Base-by-base conservation (phyloP, 1,140 invertebrate species). In the Pseudomyrmex flavicornis region DNA sequence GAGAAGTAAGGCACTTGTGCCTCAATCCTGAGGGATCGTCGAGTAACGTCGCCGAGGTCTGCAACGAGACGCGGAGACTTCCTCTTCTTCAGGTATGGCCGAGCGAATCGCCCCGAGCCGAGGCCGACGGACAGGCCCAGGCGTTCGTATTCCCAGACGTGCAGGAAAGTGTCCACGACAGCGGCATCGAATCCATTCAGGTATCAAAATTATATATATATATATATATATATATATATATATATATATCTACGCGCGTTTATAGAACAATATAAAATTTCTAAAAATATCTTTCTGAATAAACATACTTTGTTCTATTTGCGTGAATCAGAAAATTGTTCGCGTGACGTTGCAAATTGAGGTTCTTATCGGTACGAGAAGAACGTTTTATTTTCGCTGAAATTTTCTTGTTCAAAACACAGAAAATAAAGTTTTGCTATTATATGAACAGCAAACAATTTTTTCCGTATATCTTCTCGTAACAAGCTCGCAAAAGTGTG, bases 171-270 rank as follows among this genome's bases (percentile, higher is more conserved):
- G 90, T 93, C 84, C 92, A 92, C 83, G 91, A 94, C 85, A 92
- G 93, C 82, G 96, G 96, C 62, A 97, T 97, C 88, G 96, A 97
- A 69, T 97, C 96, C n/a, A 95, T 96, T 68, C 96, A 96, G 95
- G 95, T 96, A 91, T 13, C 10, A 12, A 5, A 35, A 7, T 35
- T 7, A 35, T 7, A 35, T 35, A 17, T 17, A 17, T 17, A 17
- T 17, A 17, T 17, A 17, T 17, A 17, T 17, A 17, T 0, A 26
- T 26, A 3, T 35, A 17, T 17, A 17, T 17, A 17, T 17, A 17
- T 17, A 17, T 17, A 17, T 0, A 26, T 26, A 3, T 35, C 35
- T 26, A 7, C 7, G 5, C 35, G 35, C 35, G 35, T 35, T 7
- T 5, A 7, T 0, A 35, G 35, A 35, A 35, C 35, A 7, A 35